These are phyloP conservation scores for Capreolus pygargus DNA, from an alignment of 2,113 vertebrate genomes.

Conservation along the genomic window DNA sequence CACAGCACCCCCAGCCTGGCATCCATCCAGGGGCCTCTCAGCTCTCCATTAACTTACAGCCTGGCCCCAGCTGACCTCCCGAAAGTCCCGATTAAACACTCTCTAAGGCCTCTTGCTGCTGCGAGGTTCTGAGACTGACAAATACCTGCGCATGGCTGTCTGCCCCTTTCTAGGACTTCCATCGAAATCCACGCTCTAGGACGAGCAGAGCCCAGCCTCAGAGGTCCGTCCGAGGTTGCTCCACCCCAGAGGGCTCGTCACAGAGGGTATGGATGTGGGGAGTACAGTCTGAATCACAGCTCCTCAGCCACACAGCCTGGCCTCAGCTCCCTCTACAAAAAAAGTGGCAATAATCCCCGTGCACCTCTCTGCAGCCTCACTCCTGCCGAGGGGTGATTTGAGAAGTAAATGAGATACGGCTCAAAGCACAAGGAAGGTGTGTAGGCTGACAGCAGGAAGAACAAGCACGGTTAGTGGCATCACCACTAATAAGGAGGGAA, in stretches of 20 bases:
- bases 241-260: neutral
- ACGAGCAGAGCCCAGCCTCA: neutral
- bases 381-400: fast-evolving
- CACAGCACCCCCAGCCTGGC: neutral
- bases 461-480: fast-evolving
- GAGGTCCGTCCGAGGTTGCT: neutral
- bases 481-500: fast-evolving
- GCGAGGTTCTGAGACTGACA: neutral
- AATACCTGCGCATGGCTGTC: fast-evolving
- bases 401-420: neutral
- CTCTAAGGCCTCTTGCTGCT: neutral
- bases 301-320: fast-evolving
- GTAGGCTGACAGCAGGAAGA: neutral
- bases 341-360: fast-evolving
- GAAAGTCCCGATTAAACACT: fast-evolving
- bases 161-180: fast-evolving
- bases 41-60: neutral
- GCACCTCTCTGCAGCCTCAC: neutral
- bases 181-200: fast-evolving
- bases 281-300: neutral
- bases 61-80: neutral
- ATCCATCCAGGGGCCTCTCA: fast-evolving
- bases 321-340: neutral
- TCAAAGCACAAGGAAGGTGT: neutral
- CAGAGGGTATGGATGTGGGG: fast-evolving